Evolutionary conservation across 2,888 invertebrate genomes (phyloP), one percentile per base, ranked within the genome.

Genomic region (Catotricha subobsoleta): DNA sequence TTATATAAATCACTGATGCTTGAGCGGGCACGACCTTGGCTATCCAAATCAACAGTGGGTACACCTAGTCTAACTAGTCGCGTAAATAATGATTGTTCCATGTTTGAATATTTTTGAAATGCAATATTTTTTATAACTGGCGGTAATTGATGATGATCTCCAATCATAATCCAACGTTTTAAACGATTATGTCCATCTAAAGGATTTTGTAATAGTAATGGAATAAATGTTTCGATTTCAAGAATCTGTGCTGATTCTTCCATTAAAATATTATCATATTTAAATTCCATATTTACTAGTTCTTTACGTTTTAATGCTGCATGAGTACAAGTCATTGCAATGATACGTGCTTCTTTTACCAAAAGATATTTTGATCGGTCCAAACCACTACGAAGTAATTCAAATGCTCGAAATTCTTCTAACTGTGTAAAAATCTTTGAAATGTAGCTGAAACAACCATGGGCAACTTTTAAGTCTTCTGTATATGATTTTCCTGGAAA

Each of bases 111-210:
- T 60, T 99, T 99, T 64, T 99, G 97, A 67, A 98, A 98, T 7
- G 98, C 97, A 88, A 97, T 95, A 62, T 99, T 99, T 66, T 99
- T 98, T 36, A 99, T 95, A 10, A 99, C 95, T 0, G 98, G 98
- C 0, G 98, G 98, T 50, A 99, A 67, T 64, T 99, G 98, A 64
- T 98, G 94, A 63, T 99, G 98, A 65, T 87, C 97, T 0, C 98
- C 98, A 54, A 99, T 99, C 98, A 99, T 99, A 51, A 99, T 95
- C 97, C 98, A 99, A 13, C 98, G 57, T 63, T 99, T 99, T 44
- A 99, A 67, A 1, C 97, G 72, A 56, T 92, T 95, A 49, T 79
- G 80, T 0, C 94, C 95, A 58, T 98, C 94, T 59, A 94, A 80
- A 0, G 97, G 95, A 64, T 97, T 97, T 67, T 98, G 98, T n/a